Conservation (phyloP, 2,797 vertebrate genomes). For the Chaunax sp. region DNA sequence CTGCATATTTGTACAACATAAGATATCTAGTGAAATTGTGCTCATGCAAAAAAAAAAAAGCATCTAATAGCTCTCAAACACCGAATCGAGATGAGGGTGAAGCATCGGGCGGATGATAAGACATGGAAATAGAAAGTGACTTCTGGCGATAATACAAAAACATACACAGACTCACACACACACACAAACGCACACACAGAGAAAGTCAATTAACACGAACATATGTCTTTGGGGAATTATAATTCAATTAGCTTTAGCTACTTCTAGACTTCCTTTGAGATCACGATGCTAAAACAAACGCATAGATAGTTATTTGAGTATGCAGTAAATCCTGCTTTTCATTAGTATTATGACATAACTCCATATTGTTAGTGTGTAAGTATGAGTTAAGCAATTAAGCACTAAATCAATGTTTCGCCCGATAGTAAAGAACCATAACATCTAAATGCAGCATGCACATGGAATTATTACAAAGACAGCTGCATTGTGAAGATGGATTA, state of each 20-base stretch:
- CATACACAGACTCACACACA: constrained; percentile 43
- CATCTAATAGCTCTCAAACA: constrained; percentile 65
- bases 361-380: constrained; percentile 59
- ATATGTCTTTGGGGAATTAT: constrained; percentile 79
- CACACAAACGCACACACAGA: constrained; percentile 52
- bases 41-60: constrained; percentile 36
- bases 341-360: constrained; percentile 70
- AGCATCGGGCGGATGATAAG: constrained; percentile 72
- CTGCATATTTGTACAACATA: constrained; percentile 43
- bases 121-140: constrained; percentile 71
- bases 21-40: constrained; percentile 46
- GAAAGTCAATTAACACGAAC: constrained; percentile 80
- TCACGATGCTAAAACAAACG: constrained; percentile 66
- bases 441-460: constrained; percentile 13
- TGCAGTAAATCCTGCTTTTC: constrained; percentile 72
- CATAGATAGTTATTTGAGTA: constrained; percentile 65
- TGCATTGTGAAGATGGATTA: constrained; percentile 20
- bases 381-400: constrained; percentile 64
- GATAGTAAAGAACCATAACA: constrained; percentile 34
- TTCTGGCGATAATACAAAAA: constrained; percentile 61
- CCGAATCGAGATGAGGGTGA: constrained; percentile 67
- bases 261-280: constrained; percentile 73
- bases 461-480: not conserved
- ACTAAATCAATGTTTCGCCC: constrained; percentile 40
- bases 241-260: constrained; percentile 82